Conservation (phyloP, 2,113 vertebrate species). For the Mormyrus lacerda region DNA sequence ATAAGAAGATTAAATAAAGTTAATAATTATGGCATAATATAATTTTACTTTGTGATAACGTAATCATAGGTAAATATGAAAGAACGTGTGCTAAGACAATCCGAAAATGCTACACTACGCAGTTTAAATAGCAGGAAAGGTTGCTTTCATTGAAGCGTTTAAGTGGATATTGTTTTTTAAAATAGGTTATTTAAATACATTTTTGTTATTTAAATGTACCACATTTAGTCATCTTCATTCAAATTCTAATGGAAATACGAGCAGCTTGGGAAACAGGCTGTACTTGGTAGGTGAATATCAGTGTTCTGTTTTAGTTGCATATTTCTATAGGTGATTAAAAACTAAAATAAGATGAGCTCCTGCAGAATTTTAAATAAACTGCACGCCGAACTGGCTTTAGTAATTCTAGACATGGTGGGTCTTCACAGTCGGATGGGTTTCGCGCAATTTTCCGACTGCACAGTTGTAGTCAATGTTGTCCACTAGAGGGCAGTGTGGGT, state of each 20-base stretch:
- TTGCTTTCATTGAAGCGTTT: neutral
- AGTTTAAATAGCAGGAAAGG: neutral
- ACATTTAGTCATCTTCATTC: neutral
- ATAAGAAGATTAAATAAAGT: neutral
- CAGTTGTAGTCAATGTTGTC: neutral
- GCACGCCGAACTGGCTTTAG: neutral
- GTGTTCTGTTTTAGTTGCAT: neutral
- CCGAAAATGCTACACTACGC: neutral
- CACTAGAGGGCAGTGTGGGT: slow-evolving; percentile 62
- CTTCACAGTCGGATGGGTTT: neutral
- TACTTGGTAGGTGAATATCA: neutral
- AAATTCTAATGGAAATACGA: neutral
- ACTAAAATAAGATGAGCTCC: neutral
- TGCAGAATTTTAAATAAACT: neutral
- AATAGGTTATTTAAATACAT: neutral
- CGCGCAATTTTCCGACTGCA: neutral
- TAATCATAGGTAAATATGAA: neutral
- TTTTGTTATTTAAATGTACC: neutral
- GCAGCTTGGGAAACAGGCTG: neutral
- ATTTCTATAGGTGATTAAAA: neutral
- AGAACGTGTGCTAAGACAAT: neutral
- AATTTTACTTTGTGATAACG: neutral
- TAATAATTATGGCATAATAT: neutral
- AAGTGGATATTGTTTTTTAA: neutral
- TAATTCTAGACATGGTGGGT: neutral